phyloP scores from a whole-genome alignment of 2,888 invertebrate species.

The Agonopterix arenella region DNA sequence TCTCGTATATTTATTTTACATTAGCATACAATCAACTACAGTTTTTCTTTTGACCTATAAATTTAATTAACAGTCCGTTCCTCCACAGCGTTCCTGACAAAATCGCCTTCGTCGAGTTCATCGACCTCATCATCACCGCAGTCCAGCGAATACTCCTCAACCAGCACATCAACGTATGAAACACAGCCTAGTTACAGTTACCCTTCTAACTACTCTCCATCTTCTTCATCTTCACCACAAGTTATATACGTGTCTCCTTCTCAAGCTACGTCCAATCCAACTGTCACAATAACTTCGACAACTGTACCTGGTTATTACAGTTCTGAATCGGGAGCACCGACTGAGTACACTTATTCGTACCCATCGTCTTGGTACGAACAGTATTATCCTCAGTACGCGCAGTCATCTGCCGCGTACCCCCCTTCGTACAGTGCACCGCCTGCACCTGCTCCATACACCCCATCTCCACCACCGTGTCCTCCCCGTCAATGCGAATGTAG shows the following conservation, averaged over 20 bases:
- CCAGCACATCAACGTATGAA: constrained; percentile 19
- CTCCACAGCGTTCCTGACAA: constrained; percentile 28
- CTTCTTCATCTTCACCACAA: constrained; percentile 23
- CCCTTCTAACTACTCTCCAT: constrained; percentile 15
- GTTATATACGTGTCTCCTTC: constrained; percentile 36
- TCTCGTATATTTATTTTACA: background rate
- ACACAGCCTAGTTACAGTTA: constrained; percentile 20
- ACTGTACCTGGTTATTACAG: constrained; percentile 7
- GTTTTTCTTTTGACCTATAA: background rate
- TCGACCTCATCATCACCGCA: constrained; percentile 14
- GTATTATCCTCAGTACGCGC: background rate
- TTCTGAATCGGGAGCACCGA: background rate
- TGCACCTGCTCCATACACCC: background rate
- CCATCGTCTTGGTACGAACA: background rate
- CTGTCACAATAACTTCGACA: constrained; percentile 20
- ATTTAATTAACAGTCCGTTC: background rate
- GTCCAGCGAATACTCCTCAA: background rate
- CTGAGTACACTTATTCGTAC: constrained; percentile 1
- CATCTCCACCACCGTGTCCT: background rate
- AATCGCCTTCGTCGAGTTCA: constrained; percentile 19
- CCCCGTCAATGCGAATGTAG: background rate
- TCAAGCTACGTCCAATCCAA: constrained; percentile 22
- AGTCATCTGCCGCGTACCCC: background rate
- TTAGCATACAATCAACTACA: background rate
- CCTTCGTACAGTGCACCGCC: background rate